These are phyloP conservation scores for Polymixis lichenea DNA, from an alignment of 2,888 invertebrate species.

Conservation along the genomic window DNA sequence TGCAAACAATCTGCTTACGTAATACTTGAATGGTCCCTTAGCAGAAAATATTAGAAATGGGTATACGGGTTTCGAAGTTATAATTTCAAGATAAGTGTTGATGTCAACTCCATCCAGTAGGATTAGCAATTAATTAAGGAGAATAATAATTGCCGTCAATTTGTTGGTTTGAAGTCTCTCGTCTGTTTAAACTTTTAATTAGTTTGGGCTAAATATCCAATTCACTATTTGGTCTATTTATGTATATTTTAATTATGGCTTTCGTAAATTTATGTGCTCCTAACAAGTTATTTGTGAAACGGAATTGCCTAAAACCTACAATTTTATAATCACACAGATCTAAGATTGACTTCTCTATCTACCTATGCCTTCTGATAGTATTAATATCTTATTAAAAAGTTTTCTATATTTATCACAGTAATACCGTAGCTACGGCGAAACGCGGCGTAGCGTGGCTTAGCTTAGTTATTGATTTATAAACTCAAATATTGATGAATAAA, in stretches of 20 bases:
- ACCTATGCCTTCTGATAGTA: not conserved
- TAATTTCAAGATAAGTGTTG: not conserved
- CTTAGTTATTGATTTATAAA: not conserved
- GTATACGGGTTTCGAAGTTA: not conserved
- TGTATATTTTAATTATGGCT: slow-evolving; percentile 9
- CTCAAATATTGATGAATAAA: not conserved
- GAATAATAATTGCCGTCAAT: not conserved
- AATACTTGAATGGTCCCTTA: too few relatives aligned
- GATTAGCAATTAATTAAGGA: slow-evolving; percentile 12
- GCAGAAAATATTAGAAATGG: too few relatives aligned
- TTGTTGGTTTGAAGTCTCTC: not conserved
- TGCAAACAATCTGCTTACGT: too few relatives aligned
- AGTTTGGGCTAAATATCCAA: not conserved
- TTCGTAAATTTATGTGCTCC: not conserved
- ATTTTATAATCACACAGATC: not conserved
- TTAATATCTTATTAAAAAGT: not conserved
- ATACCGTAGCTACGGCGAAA: not conserved
- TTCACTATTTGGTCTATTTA: slow-evolving; percentile 7
- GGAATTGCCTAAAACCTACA: not conserved
- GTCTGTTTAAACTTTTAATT: slow-evolving; percentile 28
- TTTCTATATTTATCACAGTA: not conserved
- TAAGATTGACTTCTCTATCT: not conserved
- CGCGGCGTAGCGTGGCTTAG: not conserved
- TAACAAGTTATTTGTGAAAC: not conserved
- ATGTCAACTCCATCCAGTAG: slow-evolving; percentile 4